Conservation (phyloP, 2,113 vertebrate genomes). For the Phalacrocorax carbo region DNA sequence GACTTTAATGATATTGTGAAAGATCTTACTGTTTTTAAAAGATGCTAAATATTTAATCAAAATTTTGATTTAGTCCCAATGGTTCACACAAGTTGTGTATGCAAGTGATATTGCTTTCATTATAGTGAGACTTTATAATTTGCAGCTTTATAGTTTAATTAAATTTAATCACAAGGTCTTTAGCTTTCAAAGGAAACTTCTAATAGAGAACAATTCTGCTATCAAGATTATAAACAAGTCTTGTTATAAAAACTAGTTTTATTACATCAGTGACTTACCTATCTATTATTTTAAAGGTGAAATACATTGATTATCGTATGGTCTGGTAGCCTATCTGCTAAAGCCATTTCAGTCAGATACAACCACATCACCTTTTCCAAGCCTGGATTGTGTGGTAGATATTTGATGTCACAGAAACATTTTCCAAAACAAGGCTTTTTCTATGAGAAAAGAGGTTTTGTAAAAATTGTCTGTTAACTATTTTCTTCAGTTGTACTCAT, state of each 20-base stretch:
- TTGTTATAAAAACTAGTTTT: not conserved
- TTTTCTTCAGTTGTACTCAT: not conserved
- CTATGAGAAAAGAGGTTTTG: not conserved
- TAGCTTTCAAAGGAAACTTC: not conserved
- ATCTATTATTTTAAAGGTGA: not conserved
- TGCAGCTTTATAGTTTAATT: not conserved
- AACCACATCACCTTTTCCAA: not conserved
- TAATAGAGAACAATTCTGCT: not conserved
- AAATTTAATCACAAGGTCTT: not conserved
- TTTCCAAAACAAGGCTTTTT: not conserved
- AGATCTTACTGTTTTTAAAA: not conserved
- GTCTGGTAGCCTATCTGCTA: not conserved
- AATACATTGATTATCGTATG: not conserved
- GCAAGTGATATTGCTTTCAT: not conserved
- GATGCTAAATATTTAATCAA: not conserved
- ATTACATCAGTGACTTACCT: not conserved
- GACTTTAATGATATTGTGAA: not conserved
- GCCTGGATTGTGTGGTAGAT: not conserved
- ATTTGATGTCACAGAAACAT: not conserved
- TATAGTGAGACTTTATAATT: not conserved
- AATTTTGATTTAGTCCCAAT: not conserved
- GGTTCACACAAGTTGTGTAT: not conserved
- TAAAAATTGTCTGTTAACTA: not conserved
- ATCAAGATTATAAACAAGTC: not conserved
- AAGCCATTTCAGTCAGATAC: not conserved